Conservation (phyloP, 1,140 invertebrate species). For the Drosophila rhopaloa region DNA sequence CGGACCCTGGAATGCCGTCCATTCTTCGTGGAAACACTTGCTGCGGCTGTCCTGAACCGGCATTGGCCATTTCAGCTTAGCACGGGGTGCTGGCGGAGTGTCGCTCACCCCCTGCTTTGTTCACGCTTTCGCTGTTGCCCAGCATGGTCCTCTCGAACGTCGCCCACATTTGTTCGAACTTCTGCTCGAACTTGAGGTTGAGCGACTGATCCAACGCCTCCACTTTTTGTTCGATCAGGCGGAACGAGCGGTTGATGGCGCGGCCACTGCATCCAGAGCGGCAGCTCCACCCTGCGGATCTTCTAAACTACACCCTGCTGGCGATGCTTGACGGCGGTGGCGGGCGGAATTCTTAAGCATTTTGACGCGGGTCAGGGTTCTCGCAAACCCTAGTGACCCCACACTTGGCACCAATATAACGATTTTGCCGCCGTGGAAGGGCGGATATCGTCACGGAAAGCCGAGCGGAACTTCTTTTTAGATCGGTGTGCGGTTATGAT, state of each 20-base stretch:
- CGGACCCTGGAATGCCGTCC: too few species aligned
- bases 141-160: neutral
- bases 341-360: neutral
- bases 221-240: neutral
- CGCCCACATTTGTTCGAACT: neutral
- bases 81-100: too few species aligned
- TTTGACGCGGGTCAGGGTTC: neutral
- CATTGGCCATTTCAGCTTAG: too few species aligned
- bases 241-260: neutral
- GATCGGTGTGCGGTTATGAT: too few species aligned
- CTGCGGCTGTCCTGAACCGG: too few species aligned
- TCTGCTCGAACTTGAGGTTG: neutral
- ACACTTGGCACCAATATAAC: neutral
- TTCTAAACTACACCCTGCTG: neutral
- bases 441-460: neutral
- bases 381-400: neutral
- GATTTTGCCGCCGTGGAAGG: neutral
- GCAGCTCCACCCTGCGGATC: neutral
- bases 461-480: neutral
- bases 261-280: neutral
- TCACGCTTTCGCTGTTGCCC: too few species aligned
- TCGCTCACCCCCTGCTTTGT: too few species aligned
- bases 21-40: too few species aligned
- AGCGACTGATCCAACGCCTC: slow-evolving; percentile 1
- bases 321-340: neutral